Conservation (phyloP, 2,797 vertebrate species). For the Mareca strepera region DNA sequence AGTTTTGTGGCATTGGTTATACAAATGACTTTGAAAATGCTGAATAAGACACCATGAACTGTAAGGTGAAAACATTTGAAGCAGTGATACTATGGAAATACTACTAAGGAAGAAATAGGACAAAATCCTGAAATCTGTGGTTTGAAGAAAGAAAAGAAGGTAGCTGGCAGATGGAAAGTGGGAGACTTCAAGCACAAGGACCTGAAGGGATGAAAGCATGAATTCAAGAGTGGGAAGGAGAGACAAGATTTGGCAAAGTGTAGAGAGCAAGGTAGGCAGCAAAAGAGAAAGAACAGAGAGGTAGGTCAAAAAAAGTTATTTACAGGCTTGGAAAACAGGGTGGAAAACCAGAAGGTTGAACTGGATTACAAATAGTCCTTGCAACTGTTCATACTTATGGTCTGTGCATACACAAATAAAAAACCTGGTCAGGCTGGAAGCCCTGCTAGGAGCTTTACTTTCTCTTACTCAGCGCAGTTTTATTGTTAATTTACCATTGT, state of each 20-base stretch:
- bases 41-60: background rate
- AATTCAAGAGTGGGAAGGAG: conserved; percentile 17
- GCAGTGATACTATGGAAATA: background rate
- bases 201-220: background rate
- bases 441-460: background rate
- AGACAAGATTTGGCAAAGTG: background rate
- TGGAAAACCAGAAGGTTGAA: background rate
- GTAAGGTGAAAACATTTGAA: background rate
- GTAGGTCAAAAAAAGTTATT: background rate
- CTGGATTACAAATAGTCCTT: background rate
- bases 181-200: conserved; percentile 34
- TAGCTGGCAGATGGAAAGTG: conserved; percentile 56
- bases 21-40: background rate
- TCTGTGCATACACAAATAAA: background rate
- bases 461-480: background rate
- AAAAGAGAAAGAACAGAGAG: background rate
- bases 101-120: conserved; percentile 6
- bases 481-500: background rate
- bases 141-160: background rate
- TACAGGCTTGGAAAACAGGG: background rate
- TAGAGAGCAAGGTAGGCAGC: conserved; percentile 4
- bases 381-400: background rate
- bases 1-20: background rate
- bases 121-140: background rate
- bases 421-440: background rate